Base-by-base conservation (phyloP, 2,888 invertebrate genomes). In the Arge pagana region DNA sequence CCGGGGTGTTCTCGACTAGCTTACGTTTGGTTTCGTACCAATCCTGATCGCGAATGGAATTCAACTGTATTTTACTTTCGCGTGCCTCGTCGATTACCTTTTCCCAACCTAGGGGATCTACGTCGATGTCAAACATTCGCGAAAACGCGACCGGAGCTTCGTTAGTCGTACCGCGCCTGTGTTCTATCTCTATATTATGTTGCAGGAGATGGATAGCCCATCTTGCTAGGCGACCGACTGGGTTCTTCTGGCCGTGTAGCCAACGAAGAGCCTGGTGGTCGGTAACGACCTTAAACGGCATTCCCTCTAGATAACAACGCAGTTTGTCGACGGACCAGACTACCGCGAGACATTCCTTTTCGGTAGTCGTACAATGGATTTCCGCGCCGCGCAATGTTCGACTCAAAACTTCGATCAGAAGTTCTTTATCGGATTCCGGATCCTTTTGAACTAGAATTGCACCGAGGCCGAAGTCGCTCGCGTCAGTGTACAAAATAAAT, bases 391-490 rank as follows among this genome's bases (percentile, higher is more conserved):
- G 21, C 15, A 59, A 28, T 10, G 55, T 49, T 37, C 57, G 50
- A 45, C 55, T 55, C 1, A 55, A 19, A 7, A 57, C 52, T 23
- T 52, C 53, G 6, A 57, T 50, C 3, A 59, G 8, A 30, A 45
- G 30, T 50, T 39, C 21, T 11, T 21, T 23, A 3, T 31, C n/a
- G 15, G 18, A 52, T 2, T 52, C 37, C 2, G 45, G 37, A 8
- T 55, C 54, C 26, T 15, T 10, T n/a, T 59, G 57, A 1, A 51
- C 49, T 10, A 57, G 36, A 1, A 61, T 52, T 0, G 57, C 58
- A 3, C 57, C 55, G 4, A 60, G 21, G 0, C 56, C 56, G 7
- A 49, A 52, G 10, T 60, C 55, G 18, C 55, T 57, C 2, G 57
- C 59, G 13, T 55, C 54, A 0, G 57, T 59, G 13, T 59, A 57